Base-by-base conservation (phyloP, 1,140 invertebrate species). In the Lepidotrigona ventralis region DNA sequence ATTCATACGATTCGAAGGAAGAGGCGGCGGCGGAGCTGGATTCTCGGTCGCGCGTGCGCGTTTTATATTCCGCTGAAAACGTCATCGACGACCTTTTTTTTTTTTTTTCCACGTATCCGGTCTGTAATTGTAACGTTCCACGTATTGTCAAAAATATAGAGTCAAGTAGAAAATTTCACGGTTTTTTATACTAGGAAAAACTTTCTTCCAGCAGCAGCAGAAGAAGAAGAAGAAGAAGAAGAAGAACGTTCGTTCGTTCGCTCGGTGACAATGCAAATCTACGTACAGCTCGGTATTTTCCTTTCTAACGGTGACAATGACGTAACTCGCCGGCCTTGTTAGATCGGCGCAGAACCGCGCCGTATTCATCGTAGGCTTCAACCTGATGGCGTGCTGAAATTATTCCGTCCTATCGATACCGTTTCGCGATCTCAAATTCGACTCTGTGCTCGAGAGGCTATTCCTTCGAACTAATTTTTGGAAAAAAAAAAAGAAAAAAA, bases 1-100 rank as follows among this genome's bases (percentile, higher is more conserved):
- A 89, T 89, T 89, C 88, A 86, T 89, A 76, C 81, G 74, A 82
- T 84, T 88, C 87, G 79, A 80, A 77, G 74, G 81, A 83, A 29
- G 76, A 69, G 23, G 70, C 14, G 39, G 70, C 46, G 33, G 70
- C 70, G 51, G n/a, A 6, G 46, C 26, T 29, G 39, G 8, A 46
- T 70, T 58, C 21, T 56, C 66, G 72, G 60, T 64, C 74, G 77
- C 77, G 81, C 77, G 53, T 76, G 85, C 79, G 72, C 82, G 46
- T 51, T 39, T 26, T 29, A 14, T 23, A 21, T 23, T 60, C 29
- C 19, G 14, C 12, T 53, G 74, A 11, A 56, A 64, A 54, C 54
- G 46, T 82, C 63, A 33, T 29, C 56, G 23, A 19, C 1, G 5
- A 54, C 54, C 58, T 5, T 71, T 53, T 71, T 71, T 33, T 33